Conservation (phyloP, 2,797 vertebrate genomes). For the Calcarius lapponicus region DNA sequence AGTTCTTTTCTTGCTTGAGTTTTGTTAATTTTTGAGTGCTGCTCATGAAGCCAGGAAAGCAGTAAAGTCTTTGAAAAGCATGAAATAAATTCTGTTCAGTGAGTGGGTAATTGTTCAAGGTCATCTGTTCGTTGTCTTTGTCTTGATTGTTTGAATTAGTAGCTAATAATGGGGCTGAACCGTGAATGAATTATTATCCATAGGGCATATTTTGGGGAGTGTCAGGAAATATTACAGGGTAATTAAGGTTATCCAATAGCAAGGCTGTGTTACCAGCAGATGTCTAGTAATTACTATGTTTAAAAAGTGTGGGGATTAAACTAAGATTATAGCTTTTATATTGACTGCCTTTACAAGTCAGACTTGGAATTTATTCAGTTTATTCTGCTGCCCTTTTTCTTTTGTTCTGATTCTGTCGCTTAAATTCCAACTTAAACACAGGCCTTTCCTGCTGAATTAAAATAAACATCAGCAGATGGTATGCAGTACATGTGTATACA, state of each 20-base stretch:
- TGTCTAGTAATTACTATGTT: conserved; percentile 83
- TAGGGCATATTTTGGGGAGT: conserved; percentile 79
- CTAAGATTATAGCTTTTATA: conserved; percentile 88
- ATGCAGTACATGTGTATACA: conserved; percentile 58
- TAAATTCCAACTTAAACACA: conserved; percentile 74
- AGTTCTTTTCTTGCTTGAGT: conserved; percentile 4
- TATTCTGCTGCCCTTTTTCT: conserved; percentile 74
- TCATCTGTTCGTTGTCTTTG: conserved; percentile 77
- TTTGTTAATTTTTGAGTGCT: conserved; percentile 59
- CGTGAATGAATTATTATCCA: conserved; percentile 82
- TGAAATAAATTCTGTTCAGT: conserved; percentile 74
- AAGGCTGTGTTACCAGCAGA: conserved; percentile 77
- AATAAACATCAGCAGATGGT: conserved; percentile 77
- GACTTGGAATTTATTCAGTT: conserved; percentile 79
- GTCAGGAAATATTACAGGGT: conserved; percentile 82
- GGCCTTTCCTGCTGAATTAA: conserved; percentile 73
- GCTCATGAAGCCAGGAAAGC: conserved; percentile 50
- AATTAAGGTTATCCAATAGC: conserved; percentile 80
- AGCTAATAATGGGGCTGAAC: conserved; percentile 81
- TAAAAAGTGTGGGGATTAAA: conserved; percentile 76
- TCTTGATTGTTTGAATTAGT: conserved; percentile 81
- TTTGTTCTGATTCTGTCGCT: conserved; percentile 79
- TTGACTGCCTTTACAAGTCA: conserved; percentile 80
- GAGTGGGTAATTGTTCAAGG: conserved; percentile 78
- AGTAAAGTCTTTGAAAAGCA: conserved; percentile 69